A percentile compares a stretch with the other conserved stretches of the same genome.
These are phyloP conservation scores for Caenorhabditis sp. DNA, from an alignment of 2,888 invertebrate species.

Conservation along the genomic window DNA sequence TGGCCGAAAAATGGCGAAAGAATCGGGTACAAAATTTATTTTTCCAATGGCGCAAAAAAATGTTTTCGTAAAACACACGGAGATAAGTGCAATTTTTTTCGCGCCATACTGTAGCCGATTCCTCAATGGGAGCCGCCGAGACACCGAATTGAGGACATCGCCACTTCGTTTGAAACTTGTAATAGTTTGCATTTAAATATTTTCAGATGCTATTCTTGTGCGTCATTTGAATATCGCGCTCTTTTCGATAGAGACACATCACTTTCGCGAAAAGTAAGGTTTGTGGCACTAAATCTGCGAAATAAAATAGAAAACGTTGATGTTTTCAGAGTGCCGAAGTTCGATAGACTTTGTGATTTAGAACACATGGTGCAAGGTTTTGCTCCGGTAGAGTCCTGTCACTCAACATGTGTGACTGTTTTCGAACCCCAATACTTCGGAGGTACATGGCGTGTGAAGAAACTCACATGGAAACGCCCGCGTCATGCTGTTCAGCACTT, in stretches of 20 bases:
- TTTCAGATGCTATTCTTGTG: constrained; percentile 74
- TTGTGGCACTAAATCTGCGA: too few relatives aligned
- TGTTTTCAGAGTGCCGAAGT: constrained; percentile 65
- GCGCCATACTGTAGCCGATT: too few relatives aligned
- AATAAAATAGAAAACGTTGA: not conserved
- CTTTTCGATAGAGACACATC: constrained; percentile 55
- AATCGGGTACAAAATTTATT: too few relatives aligned
- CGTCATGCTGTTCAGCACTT: too few relatives aligned
- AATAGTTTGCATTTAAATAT: not conserved
- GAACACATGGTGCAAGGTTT: constrained; percentile 64
- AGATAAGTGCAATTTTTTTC: too few relatives aligned
- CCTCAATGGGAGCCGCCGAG: too few relatives aligned
- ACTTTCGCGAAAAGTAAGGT: constrained; percentile 50
- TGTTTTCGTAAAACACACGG: too few relatives aligned
- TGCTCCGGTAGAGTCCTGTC: constrained; percentile 68
- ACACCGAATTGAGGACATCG: too few relatives aligned
- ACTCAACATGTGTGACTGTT: constrained; percentile 72
- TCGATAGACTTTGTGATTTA: constrained; percentile 68
- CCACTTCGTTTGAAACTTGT: not conserved
- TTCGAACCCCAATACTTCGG: constrained; percentile 75
- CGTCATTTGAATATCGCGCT: constrained; percentile 68
- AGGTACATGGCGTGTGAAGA: too few relatives aligned
- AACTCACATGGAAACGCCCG: too few relatives aligned
- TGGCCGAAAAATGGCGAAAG: too few relatives aligned
- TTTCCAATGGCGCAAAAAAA: too few relatives aligned